Evolutionary conservation across 2,113 vertebrate genomes (phyloP).

Genomic region (Coracopsis vasa): DNA sequence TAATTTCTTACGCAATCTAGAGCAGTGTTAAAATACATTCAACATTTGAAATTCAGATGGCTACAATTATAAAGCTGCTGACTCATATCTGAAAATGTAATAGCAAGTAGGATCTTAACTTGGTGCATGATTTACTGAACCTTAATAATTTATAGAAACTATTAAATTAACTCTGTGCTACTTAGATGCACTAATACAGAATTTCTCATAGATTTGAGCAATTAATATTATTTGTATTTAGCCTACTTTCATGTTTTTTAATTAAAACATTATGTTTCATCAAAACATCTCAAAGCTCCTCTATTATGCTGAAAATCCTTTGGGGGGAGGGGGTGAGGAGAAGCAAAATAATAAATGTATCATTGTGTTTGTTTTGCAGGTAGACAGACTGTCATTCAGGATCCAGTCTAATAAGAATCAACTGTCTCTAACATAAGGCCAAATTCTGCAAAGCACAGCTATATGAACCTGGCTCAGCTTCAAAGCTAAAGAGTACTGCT

Average conservation of each 20-base stretch:
- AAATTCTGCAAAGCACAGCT: neutral
- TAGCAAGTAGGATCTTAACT: conserved; percentile 38
- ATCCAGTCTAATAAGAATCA: neutral
- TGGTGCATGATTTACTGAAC: conserved; percentile 65
- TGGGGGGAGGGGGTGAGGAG: accelerated
- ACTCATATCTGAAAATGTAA: conserved; percentile 80
- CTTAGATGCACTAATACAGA: conserved; percentile 42
- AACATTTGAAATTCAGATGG: conserved; percentile 93
- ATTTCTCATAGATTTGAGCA: conserved; percentile 24
- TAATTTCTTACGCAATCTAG: conserved; percentile 82
- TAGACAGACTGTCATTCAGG: neutral
- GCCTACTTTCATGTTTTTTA: neutral
- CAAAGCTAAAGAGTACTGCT: neutral
- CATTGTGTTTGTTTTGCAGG: neutral
- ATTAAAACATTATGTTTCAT: neutral
- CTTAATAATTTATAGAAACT: conserved; percentile 71
- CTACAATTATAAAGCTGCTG: conserved; percentile 86
- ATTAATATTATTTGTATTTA: conserved; percentile 9
- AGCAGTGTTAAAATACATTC: conserved; percentile 82
- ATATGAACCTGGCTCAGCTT: neutral
- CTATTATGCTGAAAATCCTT: neutral
- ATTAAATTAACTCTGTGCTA: conserved; percentile 65
- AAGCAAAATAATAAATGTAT: neutral
- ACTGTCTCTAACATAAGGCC: neutral
- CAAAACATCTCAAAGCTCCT: neutral